These are phyloP conservation scores for Tringa solitaria DNA, from an alignment of 2,113 vertebrate genomes.

Conservation along the genomic window DNA sequence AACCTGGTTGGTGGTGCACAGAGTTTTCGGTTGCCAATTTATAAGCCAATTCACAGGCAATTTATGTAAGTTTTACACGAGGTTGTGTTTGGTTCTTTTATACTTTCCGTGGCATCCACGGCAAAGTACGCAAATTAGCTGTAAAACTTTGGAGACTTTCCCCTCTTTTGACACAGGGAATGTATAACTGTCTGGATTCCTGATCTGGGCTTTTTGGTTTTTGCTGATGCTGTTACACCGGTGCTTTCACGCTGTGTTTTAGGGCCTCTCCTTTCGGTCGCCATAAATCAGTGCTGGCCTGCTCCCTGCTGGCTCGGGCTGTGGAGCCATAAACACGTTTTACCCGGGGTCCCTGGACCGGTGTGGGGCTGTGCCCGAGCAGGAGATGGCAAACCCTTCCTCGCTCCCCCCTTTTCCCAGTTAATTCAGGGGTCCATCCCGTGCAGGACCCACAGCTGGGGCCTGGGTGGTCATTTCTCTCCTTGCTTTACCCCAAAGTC, in stretches of 20 bases:
- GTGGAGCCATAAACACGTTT: neutral
- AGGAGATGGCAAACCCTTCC: neutral
- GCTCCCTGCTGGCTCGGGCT: neutral
- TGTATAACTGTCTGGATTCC: neutral
- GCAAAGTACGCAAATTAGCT: neutral
- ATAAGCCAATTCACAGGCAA: neutral
- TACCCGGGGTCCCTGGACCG: neutral
- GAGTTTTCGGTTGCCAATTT: neutral
- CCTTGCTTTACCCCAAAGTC: neutral
- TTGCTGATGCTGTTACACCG: neutral
- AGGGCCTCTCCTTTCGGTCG: neutral
- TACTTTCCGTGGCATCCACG: neutral
- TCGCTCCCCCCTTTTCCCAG: neutral
- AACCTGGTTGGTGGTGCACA: no score
- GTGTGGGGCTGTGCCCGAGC: accelerated
- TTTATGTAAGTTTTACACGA: neutral
- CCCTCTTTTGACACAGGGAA: neutral
- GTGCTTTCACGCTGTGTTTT: neutral
- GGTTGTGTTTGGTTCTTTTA: neutral
- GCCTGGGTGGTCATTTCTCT: neutral
- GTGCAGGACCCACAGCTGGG: neutral
- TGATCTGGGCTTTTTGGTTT: neutral
- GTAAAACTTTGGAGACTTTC: neutral
- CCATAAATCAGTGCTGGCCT: neutral
- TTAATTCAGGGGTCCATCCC: neutral